Percentiles rank a stretch among this genome's conserved stretches.
phyloP scores from a whole-genome alignment of 2,113 vertebrate species.

The Sula dactylatra region DNA sequence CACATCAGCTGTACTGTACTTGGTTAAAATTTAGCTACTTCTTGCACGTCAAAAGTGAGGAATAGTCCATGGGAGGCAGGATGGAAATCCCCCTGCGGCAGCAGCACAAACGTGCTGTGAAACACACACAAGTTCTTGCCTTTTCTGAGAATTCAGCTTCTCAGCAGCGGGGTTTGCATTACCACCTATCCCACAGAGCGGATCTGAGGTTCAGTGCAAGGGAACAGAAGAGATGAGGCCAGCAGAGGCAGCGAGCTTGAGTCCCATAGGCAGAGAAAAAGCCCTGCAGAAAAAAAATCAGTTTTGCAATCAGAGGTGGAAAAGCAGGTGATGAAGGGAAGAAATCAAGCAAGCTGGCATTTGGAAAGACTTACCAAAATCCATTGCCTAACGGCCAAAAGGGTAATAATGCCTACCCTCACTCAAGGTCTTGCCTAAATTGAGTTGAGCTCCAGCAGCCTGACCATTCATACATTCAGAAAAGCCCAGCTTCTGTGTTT shows the following conservation, averaged over 20 bases:
- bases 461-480: background rate
- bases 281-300: background rate
- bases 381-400: background rate
- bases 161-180: background rate
- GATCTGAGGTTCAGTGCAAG: background rate
- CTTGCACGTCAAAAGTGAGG: background rate
- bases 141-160: background rate
- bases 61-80: background rate
- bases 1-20: background rate
- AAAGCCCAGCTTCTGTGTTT: background rate
- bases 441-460: background rate
- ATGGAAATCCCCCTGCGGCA: background rate
- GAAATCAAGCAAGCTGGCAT: background rate
- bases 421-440: background rate
- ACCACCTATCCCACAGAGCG: background rate
- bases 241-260: background rate
- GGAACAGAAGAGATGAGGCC: background rate
- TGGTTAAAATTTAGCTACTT: background rate
- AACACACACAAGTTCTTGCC: background rate
- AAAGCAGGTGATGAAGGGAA: background rate
- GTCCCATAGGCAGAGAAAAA: background rate
- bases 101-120: background rate
- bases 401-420: background rate
- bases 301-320: background rate
- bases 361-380: background rate